Conservation (phyloP, 2,113 vertebrate species). For the Melanotaenia duboulayi region DNA sequence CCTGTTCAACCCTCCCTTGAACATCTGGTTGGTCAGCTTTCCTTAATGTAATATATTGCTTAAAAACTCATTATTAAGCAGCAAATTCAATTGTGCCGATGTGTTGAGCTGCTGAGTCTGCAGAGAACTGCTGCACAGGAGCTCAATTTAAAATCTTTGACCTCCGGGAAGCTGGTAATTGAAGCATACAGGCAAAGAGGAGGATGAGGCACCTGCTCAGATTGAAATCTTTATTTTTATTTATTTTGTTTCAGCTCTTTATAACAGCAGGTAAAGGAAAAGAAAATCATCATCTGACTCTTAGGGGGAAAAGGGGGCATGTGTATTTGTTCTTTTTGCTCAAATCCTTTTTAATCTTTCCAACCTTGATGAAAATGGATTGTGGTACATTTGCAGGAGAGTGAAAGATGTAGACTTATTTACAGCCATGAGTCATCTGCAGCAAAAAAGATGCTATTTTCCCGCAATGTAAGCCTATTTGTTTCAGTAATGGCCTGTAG, state of each 20-base stretch:
- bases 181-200: conserved; percentile 26
- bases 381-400: conserved; percentile 40
- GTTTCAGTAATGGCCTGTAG: conserved; percentile 8
- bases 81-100: conserved; percentile 61
- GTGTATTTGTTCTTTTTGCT: conserved; percentile 42
- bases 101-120: conserved; percentile 53
- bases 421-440: conserved; percentile 46
- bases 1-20: conserved; percentile 13
- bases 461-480: conserved; percentile 18
- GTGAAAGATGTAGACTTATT: conserved; percentile 36
- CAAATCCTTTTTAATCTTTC: conserved; percentile 60
- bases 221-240: conserved; percentile 36
- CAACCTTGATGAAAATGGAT: conserved; percentile 47
- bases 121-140: conserved; percentile 54
- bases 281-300: not conserved
- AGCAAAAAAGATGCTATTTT: conserved; percentile 16
- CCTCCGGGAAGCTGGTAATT: conserved; percentile 60
- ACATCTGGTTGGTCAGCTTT: conserved; percentile 47
- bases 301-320: not conserved
- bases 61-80: conserved; percentile 51
- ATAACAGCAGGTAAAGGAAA: not conserved
- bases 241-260: conserved; percentile 13
- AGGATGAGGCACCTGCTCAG: conserved; percentile 13
- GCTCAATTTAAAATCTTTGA: conserved; percentile 66
- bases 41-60: conserved; percentile 45